Evolutionary conservation across 2,797 vertebrate species (phyloP).

Genomic region (Muscicapa striata): DNA sequence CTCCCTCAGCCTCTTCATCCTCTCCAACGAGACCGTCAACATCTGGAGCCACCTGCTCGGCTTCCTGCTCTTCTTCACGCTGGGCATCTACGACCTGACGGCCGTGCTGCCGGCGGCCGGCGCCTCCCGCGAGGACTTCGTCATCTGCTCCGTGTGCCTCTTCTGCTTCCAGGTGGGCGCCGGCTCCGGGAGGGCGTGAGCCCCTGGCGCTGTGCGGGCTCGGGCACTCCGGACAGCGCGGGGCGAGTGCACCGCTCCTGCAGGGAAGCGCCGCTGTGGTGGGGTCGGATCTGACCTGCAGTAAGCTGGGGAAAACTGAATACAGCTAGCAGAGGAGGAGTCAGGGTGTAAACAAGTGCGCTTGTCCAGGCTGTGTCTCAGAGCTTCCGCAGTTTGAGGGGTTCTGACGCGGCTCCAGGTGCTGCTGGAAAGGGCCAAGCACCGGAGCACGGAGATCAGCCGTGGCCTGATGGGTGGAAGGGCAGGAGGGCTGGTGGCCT

Average conservation of each 20-base stretch:
- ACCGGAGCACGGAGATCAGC: rapidly evolving
- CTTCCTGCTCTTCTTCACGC: conserved; percentile 90
- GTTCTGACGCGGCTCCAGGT: rapidly evolving
- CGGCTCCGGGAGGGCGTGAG: rapidly evolving
- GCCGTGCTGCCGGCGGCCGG: conserved; percentile 85
- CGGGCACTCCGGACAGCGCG: neutral
- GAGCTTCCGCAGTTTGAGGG: rapidly evolving
- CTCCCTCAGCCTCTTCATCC: conserved; percentile 88
- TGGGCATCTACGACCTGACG: conserved; percentile 92
- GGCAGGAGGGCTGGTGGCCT: too few relatives aligned
- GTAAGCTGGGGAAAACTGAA: too few relatives aligned
- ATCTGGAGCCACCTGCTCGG: conserved; percentile 97
- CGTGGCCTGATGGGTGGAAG: rapidly evolving
- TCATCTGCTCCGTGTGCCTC: conserved; percentile 92
- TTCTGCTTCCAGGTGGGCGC: conserved; percentile 93
- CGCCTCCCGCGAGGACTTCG: conserved; percentile 92
- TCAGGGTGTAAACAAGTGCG: rapidly evolving
- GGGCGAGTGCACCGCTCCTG: neutral
- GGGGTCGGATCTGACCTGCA: neutral
- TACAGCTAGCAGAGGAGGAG: rapidly evolving
- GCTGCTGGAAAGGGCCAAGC: neutral
- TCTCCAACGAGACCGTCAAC: conserved; percentile 95
- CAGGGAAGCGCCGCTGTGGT: neutral
- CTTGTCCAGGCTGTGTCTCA: rapidly evolving
- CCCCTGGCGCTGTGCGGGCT: neutral